phyloP scores from a whole-genome alignment of 2,113 vertebrate species.

The Phocoena phocoena region DNA sequence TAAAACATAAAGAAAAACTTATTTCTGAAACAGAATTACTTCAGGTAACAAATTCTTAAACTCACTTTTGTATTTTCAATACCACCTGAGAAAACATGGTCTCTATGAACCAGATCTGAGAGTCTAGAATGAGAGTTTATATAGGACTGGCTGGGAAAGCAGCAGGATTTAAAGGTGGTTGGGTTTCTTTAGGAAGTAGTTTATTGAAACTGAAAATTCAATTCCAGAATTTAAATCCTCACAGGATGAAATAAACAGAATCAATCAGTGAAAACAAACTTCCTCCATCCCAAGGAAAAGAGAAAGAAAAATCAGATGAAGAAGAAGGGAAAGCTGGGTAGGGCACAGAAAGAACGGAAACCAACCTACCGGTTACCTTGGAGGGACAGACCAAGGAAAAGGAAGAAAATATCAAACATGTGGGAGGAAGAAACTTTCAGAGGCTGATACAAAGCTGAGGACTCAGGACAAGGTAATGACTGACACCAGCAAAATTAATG shows the following conservation, averaged over 20 bases:
- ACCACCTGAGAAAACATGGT: background rate
- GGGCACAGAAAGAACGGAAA: background rate
- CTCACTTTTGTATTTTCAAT: background rate
- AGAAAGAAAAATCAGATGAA: background rate
- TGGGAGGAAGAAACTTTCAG: background rate
- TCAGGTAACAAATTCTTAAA: background rate
- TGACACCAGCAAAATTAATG: background rate
- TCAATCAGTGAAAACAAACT: background rate
- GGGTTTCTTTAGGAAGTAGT: background rate
- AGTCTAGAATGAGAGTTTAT: background rate
- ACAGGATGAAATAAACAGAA: background rate
- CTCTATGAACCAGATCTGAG: background rate
- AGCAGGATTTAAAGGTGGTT: background rate
- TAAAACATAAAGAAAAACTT: background rate
- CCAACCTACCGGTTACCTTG: background rate
- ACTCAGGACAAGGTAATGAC: background rate
- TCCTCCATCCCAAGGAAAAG: background rate
- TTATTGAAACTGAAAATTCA: background rate
- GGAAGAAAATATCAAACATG: background rate
- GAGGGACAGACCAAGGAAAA: background rate
- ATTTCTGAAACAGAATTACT: background rate
- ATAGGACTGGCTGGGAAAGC: background rate
- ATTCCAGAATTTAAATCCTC: background rate
- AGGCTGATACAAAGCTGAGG: background rate
- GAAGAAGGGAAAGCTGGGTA: background rate